Evolutionary conservation across 2,888 invertebrate genomes (phyloP), one percentile per base, ranked within the genome.

Genomic region (Vanessa cardui): DNA sequence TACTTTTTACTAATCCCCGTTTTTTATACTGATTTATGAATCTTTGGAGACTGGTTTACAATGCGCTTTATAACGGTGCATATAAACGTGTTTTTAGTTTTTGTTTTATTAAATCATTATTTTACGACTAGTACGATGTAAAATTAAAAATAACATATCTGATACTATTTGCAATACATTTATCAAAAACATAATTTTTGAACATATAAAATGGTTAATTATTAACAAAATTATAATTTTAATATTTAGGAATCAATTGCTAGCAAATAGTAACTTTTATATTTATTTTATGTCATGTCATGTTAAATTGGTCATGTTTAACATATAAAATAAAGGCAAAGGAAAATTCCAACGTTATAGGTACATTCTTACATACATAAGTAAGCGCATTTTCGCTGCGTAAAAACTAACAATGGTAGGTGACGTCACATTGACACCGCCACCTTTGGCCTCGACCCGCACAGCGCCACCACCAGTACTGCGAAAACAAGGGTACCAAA

Each of bases 361-460:
- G 26, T 52, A 52, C 20, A 64, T 62, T 59, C 18, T n/a, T 52
- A 52, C 20, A 64, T 62, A 62, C 16, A n/a, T 44, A 67, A 21
- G 58, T 62, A n/a, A 66, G 58, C 59, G 59, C 64, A 70, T 69
- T 72, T 69, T 58, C 66, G 65, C 67, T 50, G 69, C 56, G 66
- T 64, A 68, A 67, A 58, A 58, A 56, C 15, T 66, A 73, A 73
- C 71, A 73, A 72, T 73, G 69, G 72, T 62, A 33, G 56, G 67
- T 74, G 71, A 73, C 74, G 73, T 70, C 66, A 72, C 75, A 61
- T 62, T 62, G 52, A 62, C 69, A 58, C 69, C 72, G 67, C 62
- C 74, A 76, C 80, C 80, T 77, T 73, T 75, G 77, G 63, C 75
- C 68, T 60, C 66, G 71, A 56, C 56, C 56, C 56, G 33, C 52